phyloP scores from a whole-genome alignment of 2,113 vertebrate species.

The Eublepharis macularius region DNA sequence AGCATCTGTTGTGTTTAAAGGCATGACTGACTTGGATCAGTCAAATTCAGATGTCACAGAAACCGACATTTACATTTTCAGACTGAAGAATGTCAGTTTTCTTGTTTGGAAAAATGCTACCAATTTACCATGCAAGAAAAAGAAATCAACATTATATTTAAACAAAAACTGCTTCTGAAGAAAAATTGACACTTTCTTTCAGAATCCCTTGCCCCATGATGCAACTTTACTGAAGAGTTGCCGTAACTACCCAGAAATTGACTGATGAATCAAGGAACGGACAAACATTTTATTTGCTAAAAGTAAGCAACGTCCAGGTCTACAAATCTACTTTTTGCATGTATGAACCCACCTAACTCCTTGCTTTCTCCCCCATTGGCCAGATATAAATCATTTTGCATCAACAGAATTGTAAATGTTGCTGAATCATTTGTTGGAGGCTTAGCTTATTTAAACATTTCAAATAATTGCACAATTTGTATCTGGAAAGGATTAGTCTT shows the following conservation, averaged over 20 bases:
- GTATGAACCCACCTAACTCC: background rate
- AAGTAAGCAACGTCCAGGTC: background rate
- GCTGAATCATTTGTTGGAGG: background rate
- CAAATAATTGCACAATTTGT: conserved; percentile 38
- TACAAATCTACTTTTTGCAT: background rate
- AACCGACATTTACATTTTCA: background rate
- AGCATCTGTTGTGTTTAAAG: background rate
- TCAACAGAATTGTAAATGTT: conserved; percentile 1
- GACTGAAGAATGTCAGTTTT: background rate
- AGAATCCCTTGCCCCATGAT: background rate
- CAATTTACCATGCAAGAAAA: too few relatives aligned
- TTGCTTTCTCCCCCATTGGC: background rate
- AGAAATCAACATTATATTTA: too few relatives aligned
- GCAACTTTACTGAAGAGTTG: background rate
- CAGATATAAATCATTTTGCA: conserved; percentile 25
- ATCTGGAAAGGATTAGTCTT: conserved; percentile 34
- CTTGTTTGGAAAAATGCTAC: background rate
- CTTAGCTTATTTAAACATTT: conserved; percentile 31
- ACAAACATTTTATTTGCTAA: background rate
- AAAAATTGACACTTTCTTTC: background rate
- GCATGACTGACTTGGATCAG: background rate
- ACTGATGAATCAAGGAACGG: background rate
- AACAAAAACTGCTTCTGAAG: background rate
- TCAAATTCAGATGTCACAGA: background rate
- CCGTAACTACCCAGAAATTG: background rate